A percentile compares a stretch with the other conserved stretches of the same genome.
These are phyloP conservation scores for Nezara viridula DNA, from an alignment of 2,888 invertebrate genomes.

Conservation along the genomic window DNA sequence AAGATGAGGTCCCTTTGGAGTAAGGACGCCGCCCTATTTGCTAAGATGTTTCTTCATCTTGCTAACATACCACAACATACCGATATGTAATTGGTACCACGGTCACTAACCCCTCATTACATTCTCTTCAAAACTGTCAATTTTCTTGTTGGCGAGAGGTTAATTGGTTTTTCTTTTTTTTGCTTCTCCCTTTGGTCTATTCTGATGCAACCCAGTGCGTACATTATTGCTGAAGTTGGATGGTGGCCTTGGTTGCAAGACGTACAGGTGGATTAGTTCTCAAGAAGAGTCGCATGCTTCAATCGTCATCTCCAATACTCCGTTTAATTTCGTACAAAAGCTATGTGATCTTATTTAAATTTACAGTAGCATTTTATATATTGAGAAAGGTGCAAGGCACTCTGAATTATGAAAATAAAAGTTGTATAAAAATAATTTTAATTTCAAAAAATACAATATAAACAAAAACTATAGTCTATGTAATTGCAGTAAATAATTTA, in stretches of 20 bases:
- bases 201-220: background rate
- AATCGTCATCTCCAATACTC: background rate
- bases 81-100: conserved; percentile 13
- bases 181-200: background rate
- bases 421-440: too few species aligned
- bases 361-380: too few species aligned
- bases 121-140: conserved; percentile 48
- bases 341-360: too few species aligned
- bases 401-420: too few species aligned
- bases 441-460: too few species aligned
- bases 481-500: too few species aligned
- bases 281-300: background rate
- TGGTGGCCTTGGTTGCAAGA: background rate
- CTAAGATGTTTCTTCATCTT: background rate
- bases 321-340: too few species aligned
- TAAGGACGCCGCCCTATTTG: conserved; percentile 21
- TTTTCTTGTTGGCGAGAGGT: background rate
- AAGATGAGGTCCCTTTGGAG: background rate
- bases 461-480: too few species aligned
- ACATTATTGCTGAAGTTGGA: background rate
- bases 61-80: conserved; percentile 16
- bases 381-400: too few species aligned
- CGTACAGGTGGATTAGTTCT: background rate
- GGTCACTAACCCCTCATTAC: conserved; percentile 11
- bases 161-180: background rate